These are phyloP conservation scores for Temnopleurus reevesii DNA, from an alignment of 53 echinoderm and acorn worm genomes.

Conservation along the genomic window DNA sequence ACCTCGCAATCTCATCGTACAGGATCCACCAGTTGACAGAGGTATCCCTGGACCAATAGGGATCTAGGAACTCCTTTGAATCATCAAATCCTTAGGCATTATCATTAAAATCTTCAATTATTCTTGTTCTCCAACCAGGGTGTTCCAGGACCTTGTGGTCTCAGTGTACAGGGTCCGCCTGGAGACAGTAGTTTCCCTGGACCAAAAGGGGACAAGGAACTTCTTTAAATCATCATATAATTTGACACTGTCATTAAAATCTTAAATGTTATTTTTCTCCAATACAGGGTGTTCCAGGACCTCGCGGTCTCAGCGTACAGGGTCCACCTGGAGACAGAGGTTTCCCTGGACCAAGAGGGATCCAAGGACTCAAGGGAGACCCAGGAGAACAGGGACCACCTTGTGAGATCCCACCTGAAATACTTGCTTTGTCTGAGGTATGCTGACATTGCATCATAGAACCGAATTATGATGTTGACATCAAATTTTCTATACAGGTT, in stretches of 20 bases:
- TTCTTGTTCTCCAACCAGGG: constrained; percentile 3
- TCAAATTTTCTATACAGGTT: too few relatives aligned
- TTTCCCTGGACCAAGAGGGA: constrained; percentile 69
- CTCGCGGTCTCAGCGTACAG: constrained; percentile 26
- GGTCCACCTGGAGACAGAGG: constrained; percentile 63
- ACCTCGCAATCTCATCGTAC: too few relatives aligned
- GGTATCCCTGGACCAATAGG: too few relatives aligned
- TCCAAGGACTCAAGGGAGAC: constrained; percentile 67
- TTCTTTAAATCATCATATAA: too few relatives aligned
- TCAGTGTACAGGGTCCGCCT: constrained; percentile 51
- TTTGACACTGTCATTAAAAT: too few relatives aligned
- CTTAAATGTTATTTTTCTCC: too few relatives aligned
- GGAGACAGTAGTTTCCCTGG: constrained; percentile 63
- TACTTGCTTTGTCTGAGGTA: constrained; percentile 48
- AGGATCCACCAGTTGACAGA: too few relatives aligned
- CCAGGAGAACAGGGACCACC: constrained; percentile 68
- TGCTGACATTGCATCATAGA: neutral
- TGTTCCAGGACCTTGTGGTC: constrained; percentile 40
- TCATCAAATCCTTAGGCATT: too few relatives aligned
- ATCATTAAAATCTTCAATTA: too few relatives aligned
- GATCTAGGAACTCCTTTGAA: too few relatives aligned
- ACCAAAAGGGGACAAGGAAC: constrained; percentile 69
- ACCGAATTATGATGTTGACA: too few relatives aligned
- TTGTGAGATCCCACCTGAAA: constrained; percentile 55
- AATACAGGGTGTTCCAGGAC: constrained; percentile 45